phyloP scores from a whole-genome alignment of 1,140 invertebrate genomes.

The Bombus pascuorum region DNA sequence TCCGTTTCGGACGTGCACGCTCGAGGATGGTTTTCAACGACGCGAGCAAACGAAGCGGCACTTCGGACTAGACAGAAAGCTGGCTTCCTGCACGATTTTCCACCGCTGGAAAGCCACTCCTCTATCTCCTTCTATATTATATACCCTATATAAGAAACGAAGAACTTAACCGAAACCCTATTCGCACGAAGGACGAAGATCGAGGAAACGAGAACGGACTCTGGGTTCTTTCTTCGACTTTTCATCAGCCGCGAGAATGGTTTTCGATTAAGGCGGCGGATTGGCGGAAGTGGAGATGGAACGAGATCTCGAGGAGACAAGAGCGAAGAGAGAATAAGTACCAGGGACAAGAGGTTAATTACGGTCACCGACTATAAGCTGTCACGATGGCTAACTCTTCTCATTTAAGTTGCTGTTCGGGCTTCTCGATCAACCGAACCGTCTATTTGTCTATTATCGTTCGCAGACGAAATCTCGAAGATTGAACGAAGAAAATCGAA shows the following conservation, averaged over 20 bases:
- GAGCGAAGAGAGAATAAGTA: slow-evolving; percentile 56
- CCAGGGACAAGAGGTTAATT: slow-evolving; percentile 67
- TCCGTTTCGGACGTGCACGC: slow-evolving; percentile 18
- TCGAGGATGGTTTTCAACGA: background rate
- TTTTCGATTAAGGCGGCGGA: slow-evolving; percentile 65
- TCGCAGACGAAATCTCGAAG: background rate
- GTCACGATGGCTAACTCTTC: slow-evolving; percentile 62
- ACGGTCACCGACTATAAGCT: slow-evolving; percentile 62
- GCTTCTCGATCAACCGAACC: slow-evolving; percentile 54
- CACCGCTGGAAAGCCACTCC: background rate
- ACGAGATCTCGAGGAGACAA: slow-evolving; percentile 56
- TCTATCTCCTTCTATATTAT: background rate
- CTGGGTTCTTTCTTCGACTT: slow-evolving; percentile 62
- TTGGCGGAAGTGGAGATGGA: slow-evolving; percentile 58
- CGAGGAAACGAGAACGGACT: slow-evolving; percentile 44
- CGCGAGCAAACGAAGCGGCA: slow-evolving; percentile 1
- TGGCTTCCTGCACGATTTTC: slow-evolving; percentile 13
- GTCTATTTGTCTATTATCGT: slow-evolving; percentile 51
- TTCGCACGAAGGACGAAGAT: background rate
- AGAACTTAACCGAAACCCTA: slow-evolving; percentile 31
- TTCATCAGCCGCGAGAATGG: slow-evolving; percentile 69
- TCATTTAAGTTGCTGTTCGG: slow-evolving; percentile 58
- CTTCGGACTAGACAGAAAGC: slow-evolving; percentile 10
- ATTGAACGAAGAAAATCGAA: background rate
- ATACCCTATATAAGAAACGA: slow-evolving; percentile 34